Evolutionary conservation across 2,113 vertebrate genomes (phyloP).

Genomic region (Guaruba guarouba): DNA sequence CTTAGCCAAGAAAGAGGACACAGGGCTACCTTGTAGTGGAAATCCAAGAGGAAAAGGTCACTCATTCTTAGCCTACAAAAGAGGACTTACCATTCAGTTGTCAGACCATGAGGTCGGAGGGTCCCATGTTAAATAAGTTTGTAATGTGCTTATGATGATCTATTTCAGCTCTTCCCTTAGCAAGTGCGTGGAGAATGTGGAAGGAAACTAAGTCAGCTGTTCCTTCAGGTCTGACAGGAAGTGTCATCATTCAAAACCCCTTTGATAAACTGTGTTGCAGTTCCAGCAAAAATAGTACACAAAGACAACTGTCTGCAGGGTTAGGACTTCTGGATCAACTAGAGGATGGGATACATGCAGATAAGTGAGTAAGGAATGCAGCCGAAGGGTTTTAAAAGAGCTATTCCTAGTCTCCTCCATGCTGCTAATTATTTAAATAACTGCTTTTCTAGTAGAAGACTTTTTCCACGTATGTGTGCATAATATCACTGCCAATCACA

Average conservation of each 20-base stretch:
- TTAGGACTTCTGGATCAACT: not conserved
- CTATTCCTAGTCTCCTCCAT: not conserved
- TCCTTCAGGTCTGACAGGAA: not conserved
- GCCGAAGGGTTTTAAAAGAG: not conserved
- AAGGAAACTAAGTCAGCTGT: not conserved
- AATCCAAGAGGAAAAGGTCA: conserved; percentile 62
- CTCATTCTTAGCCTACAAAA: conserved; percentile 58
- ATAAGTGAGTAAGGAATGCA: not conserved
- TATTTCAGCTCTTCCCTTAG: not conserved
- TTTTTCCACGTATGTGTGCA: not conserved
- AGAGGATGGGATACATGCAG: not conserved
- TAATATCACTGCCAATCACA: not conserved
- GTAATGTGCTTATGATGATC: not conserved
- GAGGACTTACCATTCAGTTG: conserved; percentile 51
- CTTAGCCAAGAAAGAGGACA: conserved; percentile 25
- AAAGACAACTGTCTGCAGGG: not conserved
- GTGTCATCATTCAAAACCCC: not conserved
- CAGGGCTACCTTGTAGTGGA: not conserved
- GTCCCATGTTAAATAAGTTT: not conserved
- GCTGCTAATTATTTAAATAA: not conserved
- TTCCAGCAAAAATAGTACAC: not conserved
- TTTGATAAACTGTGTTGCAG: conserved; percentile 1
- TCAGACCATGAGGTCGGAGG: not conserved
- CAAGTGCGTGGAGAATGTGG: not conserved
- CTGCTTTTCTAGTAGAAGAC: not conserved